phyloP scores from a whole-genome alignment of 1,140 invertebrate species.

The Holcopasites calliopsidis region DNA sequence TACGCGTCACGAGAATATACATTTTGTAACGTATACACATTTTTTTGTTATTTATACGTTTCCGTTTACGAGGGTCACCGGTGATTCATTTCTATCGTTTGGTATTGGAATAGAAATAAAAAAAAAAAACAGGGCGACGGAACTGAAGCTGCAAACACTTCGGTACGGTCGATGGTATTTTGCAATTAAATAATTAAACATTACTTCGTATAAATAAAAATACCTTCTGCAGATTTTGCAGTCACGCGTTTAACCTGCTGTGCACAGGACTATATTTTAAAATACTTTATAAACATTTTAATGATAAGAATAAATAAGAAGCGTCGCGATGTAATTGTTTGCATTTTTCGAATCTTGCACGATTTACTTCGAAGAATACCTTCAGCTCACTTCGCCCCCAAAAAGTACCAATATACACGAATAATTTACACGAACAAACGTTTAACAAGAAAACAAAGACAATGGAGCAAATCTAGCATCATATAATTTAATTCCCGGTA shows the following conservation, averaged over 20 bases:
- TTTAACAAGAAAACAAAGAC: slow-evolving; percentile 7
- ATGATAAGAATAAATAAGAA: too few relatives aligned
- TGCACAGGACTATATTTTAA: background rate
- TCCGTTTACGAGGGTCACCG: background rate
- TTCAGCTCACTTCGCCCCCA: slow-evolving; percentile 2
- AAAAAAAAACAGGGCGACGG: background rate
- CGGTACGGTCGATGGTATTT: background rate
- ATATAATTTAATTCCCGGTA: slow-evolving; percentile 23
- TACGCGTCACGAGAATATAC: slow-evolving; percentile 10
- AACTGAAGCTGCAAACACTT: slow-evolving; percentile 7
- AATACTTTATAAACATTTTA: background rate
- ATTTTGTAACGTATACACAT: background rate
- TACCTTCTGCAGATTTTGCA: background rate
- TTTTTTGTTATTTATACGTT: slow-evolving; percentile 9
- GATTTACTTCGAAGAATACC: background rate
- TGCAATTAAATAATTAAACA: background rate
- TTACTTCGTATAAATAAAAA: background rate
- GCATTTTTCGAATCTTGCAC: too few relatives aligned
- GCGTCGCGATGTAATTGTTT: too few relatives aligned
- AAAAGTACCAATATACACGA: background rate
- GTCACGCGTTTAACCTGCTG: background rate
- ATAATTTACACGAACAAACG: slow-evolving; percentile 29
- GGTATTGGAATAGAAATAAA: too few relatives aligned
- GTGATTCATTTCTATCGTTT: background rate
- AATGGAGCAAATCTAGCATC: background rate